Evolutionary conservation across 2,888 invertebrate species (phyloP), one percentile per base, ranked within the genome.

Genomic region (Heliconius aoede): DNA sequence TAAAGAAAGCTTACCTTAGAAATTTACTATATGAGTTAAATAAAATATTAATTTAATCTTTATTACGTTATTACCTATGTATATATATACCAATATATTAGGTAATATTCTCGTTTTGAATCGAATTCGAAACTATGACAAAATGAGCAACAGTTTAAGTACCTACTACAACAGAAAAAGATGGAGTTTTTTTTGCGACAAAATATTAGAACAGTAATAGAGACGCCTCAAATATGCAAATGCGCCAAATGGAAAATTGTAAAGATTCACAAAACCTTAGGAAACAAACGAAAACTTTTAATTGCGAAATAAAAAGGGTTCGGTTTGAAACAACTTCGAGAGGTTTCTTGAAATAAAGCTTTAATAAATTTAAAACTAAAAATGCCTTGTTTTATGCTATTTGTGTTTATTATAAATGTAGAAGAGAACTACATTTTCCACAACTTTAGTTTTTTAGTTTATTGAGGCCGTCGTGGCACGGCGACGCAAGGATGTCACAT

Each of bases 231-330:
- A 73, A 74, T 81, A 75, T 79, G 78, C 77, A 77, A 80, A 79
- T 75, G 72, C 64, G 71, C 72, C 40, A 73, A 77, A 74, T 79
- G 77, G 76, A 82, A 80, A 81, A 79, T 78, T 73, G 58, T 78
- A 28, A 79, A 83, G 76, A 81, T 84, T 75, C 36, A 30, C 36
- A 82, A 83, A 82, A 80, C 83, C 83, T 84, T 81, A 71, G 79
- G 78, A 83, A 85, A 85, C 83, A 84, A 84, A 82, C 79, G 81
- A 79, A 84, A 87, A 89, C 83, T 89, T 89, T 86, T 87, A 88
- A 89, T 87, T 86, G 85, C 84, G 85, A 85, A 85, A 86, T 85
- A 86, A 85, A 85, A 83, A 81, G 81, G 81, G 24, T 82, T 82
- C 74, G 46, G 68, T 74, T 76, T 73, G 13, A 26, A 65, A 30